Evolutionary conservation across 2,797 vertebrate genomes (phyloP).

Genomic region (Sebastes goodei): DNA sequence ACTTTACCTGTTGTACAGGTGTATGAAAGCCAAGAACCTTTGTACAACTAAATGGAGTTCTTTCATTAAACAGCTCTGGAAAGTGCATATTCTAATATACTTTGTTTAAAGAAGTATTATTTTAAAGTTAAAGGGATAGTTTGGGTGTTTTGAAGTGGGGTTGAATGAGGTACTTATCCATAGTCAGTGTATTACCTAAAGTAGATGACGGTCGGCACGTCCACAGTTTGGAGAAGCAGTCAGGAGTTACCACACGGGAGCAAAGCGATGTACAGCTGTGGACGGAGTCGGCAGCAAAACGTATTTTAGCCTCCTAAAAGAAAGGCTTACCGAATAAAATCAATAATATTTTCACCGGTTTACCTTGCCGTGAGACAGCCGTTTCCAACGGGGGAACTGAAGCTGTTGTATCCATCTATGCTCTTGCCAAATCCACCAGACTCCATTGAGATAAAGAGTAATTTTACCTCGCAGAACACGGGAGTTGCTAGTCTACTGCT

Average conservation of each 20-base stretch:
- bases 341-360: too few relatives aligned
- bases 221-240: not conserved
- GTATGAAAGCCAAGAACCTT: not conserved
- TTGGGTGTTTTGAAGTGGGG: not conserved
- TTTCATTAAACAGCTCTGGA: not conserved
- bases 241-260: too few relatives aligned
- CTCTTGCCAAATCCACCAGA: not conserved
- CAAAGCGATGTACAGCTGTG: too few relatives aligned
- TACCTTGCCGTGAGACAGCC: too few relatives aligned
- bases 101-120: not conserved
- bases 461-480: not conserved
- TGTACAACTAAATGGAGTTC: not conserved
- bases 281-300: too few relatives aligned
- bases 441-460: not conserved
- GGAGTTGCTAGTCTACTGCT: not conserved
- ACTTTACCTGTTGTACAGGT: constrained; percentile 33
- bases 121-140: not conserved
- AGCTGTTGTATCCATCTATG: not conserved
- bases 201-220: not conserved
- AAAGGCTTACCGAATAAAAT: too few relatives aligned
- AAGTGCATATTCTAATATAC: not conserved
- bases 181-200: not conserved
- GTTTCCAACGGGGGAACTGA: too few relatives aligned
- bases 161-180: accelerated
- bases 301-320: too few relatives aligned